Conservation (phyloP, 2,113 vertebrate species). For the Eretmochelys imbricata region DNA sequence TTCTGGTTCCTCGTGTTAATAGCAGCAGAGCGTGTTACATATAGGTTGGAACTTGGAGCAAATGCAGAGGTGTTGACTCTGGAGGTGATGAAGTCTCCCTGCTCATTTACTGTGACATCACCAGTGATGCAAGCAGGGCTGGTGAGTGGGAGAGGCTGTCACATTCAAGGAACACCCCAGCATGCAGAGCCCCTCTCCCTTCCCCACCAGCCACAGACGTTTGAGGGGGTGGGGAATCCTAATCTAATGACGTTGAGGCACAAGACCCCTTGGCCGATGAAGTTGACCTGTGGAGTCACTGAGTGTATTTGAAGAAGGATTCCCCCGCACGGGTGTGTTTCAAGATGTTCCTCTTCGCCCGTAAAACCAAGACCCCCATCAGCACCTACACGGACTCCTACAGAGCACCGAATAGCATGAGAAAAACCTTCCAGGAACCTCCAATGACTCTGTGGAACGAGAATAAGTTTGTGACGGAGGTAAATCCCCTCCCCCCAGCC, state of each 20-base stretch:
- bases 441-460: slow-evolving; percentile 32
- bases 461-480: slow-evolving; percentile 70
- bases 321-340: neutral
- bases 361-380: slow-evolving; percentile 65
- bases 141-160: neutral
- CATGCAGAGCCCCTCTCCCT: fast-evolving
- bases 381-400: slow-evolving; percentile 74
- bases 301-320: fast-evolving
- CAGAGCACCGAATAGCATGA: slow-evolving; percentile 40
- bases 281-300: neutral
- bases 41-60: neutral
- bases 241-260: neutral
- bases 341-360: slow-evolving; percentile 65
- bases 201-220: neutral
- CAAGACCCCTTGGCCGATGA: neutral
- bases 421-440: slow-evolving; percentile 24
- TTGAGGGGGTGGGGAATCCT: neutral
- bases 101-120: slow-evolving; percentile 7
- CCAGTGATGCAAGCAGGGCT: neutral
- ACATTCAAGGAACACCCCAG: neutral
- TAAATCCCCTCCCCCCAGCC: neutral
- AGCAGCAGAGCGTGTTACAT: neutral
- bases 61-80: neutral
- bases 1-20: neutral
- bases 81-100: neutral